Conservation (phyloP, 2,113 vertebrate species). For the Lucifuga dentata region DNA sequence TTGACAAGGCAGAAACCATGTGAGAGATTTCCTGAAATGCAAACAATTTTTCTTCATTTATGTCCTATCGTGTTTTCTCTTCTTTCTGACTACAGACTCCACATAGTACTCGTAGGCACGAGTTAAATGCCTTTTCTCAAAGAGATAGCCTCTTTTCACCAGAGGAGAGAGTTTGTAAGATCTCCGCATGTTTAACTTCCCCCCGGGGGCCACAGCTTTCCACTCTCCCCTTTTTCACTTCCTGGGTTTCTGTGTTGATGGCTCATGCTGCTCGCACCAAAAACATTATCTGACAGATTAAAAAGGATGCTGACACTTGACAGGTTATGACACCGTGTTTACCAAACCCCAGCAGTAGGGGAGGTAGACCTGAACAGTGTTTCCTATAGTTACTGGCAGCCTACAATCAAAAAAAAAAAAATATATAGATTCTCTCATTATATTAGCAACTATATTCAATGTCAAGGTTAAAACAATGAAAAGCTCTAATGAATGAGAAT, state of each 20-base stretch:
- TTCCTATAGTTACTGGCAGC: constrained; percentile 18
- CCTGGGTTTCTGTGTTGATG: constrained; percentile 43
- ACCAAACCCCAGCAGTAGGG: constrained; percentile 47
- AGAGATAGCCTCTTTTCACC: constrained; percentile 65
- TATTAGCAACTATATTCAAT: not conserved
- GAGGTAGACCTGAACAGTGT: constrained; percentile 44
- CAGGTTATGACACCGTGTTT: constrained; percentile 63
- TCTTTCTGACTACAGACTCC: constrained; percentile 27
- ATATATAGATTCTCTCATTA: constrained; percentile 4
- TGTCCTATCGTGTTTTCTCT: constrained; percentile 29
- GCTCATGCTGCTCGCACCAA: constrained; percentile 31
- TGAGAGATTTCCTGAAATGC: constrained; percentile 58
- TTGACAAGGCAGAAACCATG: constrained; percentile 36
- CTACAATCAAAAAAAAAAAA: constrained; percentile 9
- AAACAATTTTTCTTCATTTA: constrained; percentile 38
- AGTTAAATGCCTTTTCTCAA: constrained; percentile 70
- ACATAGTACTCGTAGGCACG: constrained; percentile 34
- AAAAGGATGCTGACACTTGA: constrained; percentile 52
- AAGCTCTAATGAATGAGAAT: not conserved
- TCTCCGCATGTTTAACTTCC: constrained; percentile 50
- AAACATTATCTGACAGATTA: constrained; percentile 51
- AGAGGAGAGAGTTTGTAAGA: constrained; percentile 47
- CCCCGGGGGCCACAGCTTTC: constrained; percentile 34
- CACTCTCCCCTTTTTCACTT: constrained; percentile 38
- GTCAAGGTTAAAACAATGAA: constrained; percentile 11